Conservation (phyloP, 2,113 vertebrate genomes). For the Phasianus colchicus region DNA sequence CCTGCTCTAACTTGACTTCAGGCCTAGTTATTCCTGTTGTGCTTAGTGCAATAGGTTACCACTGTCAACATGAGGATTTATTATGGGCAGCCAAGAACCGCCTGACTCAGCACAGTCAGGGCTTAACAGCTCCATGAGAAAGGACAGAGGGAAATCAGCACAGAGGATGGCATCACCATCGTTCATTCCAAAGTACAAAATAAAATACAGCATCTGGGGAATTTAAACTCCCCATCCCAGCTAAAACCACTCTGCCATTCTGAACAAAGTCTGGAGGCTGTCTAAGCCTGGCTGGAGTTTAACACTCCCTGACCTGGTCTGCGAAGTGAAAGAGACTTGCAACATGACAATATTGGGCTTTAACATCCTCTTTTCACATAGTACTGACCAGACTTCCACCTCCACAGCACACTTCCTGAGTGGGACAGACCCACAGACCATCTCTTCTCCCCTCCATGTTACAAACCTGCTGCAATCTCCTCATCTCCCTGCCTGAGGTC, state of each 20-base stretch:
- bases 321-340: not conserved
- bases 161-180: not conserved
- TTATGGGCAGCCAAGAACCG: not conserved
- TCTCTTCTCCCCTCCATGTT: not conserved
- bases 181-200: not conserved
- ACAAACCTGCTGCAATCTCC: not conserved
- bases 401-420: not conserved
- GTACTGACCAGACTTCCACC: not conserved
- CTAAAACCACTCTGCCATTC: not conserved
- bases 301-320: not conserved
- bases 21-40: conserved; percentile 19
- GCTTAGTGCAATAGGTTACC: conserved; percentile 7
- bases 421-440: not conserved
- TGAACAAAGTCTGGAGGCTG: not conserved
- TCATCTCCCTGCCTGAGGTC: not conserved
- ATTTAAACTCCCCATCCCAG: not conserved
- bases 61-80: conserved; percentile 5
- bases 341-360: not conserved
- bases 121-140: not conserved
- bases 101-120: not conserved
- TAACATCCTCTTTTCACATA: not conserved
- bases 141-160: not conserved
- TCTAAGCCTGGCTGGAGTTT: not conserved
- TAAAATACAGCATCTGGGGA: not conserved
- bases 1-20: not conserved